These are phyloP conservation scores for Parthenolecanium corni DNA, from an alignment of 2,888 invertebrate species.

Conservation along the genomic window DNA sequence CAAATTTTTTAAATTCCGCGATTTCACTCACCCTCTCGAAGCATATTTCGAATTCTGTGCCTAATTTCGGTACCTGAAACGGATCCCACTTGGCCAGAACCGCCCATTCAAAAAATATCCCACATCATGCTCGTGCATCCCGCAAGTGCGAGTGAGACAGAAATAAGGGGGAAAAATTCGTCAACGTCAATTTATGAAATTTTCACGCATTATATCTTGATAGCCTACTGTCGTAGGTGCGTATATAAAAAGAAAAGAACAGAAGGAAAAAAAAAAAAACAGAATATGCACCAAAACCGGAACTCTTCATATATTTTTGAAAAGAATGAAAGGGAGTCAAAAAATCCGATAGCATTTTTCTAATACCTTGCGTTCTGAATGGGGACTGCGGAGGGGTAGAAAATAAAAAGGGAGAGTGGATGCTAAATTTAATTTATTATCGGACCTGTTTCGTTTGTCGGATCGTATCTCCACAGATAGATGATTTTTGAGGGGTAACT, in stretches of 20 bases:
- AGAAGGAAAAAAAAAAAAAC: too few species aligned
- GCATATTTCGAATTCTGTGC: too few species aligned
- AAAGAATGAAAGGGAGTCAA: not conserved
- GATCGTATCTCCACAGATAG: not conserved
- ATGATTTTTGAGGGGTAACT: slow-evolving; percentile 1
- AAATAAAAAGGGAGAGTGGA: not conserved
- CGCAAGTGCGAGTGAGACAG: too few species aligned
- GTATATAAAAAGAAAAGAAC: too few species aligned
- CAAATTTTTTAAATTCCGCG: too few species aligned
- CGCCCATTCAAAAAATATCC: too few species aligned
- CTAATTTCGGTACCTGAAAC: too few species aligned
- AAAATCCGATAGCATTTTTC: not conserved
- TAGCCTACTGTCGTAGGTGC: not conserved
- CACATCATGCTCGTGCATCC: too few species aligned
- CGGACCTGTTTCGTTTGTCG: slow-evolving; percentile 1
- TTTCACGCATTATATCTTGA: not conserved
- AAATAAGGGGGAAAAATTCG: not conserved
- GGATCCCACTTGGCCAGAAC: too few species aligned
- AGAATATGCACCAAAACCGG: not conserved
- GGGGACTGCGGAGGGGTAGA: not conserved
- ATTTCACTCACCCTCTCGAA: too few species aligned
- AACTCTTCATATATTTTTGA: not conserved
- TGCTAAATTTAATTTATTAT: not conserved
- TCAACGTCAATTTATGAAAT: not conserved
- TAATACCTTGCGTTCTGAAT: not conserved